Percentiles rank a stretch among this genome's conserved stretches.
phyloP scores from a whole-genome alignment of 2,888 invertebrate species.

The Didymodactylos carnosus region DNA sequence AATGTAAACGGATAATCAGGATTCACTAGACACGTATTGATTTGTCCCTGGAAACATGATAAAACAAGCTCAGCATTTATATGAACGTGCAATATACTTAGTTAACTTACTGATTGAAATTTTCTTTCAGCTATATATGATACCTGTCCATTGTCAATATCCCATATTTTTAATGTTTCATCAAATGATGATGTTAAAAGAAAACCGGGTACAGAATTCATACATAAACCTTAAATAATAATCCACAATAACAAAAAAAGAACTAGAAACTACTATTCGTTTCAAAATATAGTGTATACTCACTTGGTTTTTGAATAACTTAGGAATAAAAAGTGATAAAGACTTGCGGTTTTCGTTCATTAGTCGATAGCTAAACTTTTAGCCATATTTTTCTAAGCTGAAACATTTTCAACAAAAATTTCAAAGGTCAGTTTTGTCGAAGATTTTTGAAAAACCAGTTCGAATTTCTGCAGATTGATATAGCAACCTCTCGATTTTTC shows the following conservation, averaged over 20 bases:
- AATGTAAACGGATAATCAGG: background rate
- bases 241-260: constrained; percentile 15
- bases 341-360: too few species aligned
- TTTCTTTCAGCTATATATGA: constrained; percentile 36
- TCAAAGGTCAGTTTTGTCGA: too few species aligned
- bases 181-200: constrained; percentile 60
- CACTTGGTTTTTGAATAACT: too few species aligned
- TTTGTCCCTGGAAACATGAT: background rate
- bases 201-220: constrained; percentile 54
- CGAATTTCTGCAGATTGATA: too few species aligned
- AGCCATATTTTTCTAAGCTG: too few species aligned
- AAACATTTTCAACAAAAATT: too few species aligned
- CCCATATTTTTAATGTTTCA: constrained; percentile 67
- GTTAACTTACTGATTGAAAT: constrained; percentile 42
- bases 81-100: background rate
- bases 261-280: constrained; percentile 9
- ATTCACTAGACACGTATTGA: background rate
- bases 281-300: too few species aligned
- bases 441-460: too few species aligned
- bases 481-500: too few species aligned
- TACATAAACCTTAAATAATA: constrained; percentile 41
- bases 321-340: too few species aligned
- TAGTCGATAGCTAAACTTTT: too few species aligned
- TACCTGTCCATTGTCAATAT: constrained; percentile 34
- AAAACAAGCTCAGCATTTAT: background rate